A percentile compares a stretch with the other conserved stretches of the same genome.
phyloP scores from a whole-genome alignment of 2,888 invertebrate species.

The Cyclophora albipunctata region DNA sequence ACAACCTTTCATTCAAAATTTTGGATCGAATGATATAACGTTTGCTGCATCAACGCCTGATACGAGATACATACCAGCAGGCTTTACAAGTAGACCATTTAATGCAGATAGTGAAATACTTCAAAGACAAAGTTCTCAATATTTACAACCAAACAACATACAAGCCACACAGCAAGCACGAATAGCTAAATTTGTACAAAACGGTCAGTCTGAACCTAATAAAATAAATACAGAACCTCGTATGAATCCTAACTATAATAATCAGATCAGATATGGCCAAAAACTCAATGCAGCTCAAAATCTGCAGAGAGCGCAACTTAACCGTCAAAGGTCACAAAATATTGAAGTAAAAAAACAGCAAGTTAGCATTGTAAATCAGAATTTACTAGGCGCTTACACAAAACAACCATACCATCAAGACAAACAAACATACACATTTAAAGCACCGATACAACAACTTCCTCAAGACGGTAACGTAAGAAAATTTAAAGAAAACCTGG shows the following conservation, averaged over 20 bases:
- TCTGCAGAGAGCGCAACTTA: slow-evolving; percentile 28
- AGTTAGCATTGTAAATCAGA: slow-evolving; percentile 32
- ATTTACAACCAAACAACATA: slow-evolving; percentile 27
- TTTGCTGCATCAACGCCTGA: slow-evolving; percentile 54
- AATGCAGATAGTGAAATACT: slow-evolving; percentile 35
- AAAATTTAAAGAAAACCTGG: slow-evolving; percentile 56
- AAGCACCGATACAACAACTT: slow-evolving; percentile 31
- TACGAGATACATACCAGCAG: slow-evolving; percentile 44
- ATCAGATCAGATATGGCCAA: slow-evolving; percentile 25
- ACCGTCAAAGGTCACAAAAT: slow-evolving; percentile 33
- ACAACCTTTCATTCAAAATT: slow-evolving; percentile 35
- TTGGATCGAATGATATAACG: slow-evolving; percentile 33
- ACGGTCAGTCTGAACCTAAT: slow-evolving; percentile 32
- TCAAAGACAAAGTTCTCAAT: slow-evolving; percentile 40
- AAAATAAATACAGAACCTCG: slow-evolving; percentile 21
- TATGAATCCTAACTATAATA: slow-evolving; percentile 27
- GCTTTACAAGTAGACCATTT: slow-evolving; percentile 30
- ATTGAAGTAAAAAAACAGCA: slow-evolving; percentile 31
- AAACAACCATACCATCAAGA: slow-evolving; percentile 42
- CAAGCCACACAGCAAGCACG: slow-evolving; percentile 28
- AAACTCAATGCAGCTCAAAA: slow-evolving; percentile 25
- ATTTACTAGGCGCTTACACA: slow-evolving; percentile 29
- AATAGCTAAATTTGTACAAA: slow-evolving; percentile 27
- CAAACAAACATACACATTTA: slow-evolving; percentile 39
- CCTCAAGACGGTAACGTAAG: slow-evolving; percentile 31